These are phyloP conservation scores for Campaea margaritaria DNA, from an alignment of 2,888 invertebrate genomes.

Conservation along the genomic window DNA sequence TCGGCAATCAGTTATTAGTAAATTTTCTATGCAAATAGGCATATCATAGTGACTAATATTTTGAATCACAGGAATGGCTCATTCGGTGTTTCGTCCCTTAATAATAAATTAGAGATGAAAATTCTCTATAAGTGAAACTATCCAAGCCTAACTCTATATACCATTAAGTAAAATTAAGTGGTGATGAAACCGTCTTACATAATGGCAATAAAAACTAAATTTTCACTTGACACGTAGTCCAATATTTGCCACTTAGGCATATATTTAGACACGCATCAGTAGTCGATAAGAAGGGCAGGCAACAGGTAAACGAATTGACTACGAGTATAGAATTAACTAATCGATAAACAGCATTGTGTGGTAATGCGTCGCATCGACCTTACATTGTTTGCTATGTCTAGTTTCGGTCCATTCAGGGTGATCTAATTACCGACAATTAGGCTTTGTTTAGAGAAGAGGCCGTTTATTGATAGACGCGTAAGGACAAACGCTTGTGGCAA, in stretches of 20 bases:
- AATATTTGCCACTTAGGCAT: conserved; percentile 10
- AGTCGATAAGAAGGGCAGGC: conserved; percentile 16
- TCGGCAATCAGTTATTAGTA: too few species aligned
- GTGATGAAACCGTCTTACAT: background rate
- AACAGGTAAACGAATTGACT: conserved; percentile 19
- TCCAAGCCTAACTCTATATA: too few species aligned
- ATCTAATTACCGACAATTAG: conserved; percentile 22
- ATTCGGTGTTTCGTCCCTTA: too few species aligned
- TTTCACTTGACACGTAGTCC: conserved; percentile 6
- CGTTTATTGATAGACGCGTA: conserved; percentile 22
- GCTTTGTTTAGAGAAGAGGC: conserved; percentile 19
- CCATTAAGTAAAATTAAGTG: too few species aligned
- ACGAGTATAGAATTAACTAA: conserved; percentile 2
- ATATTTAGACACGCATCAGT: conserved; percentile 14
- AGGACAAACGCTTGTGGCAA: conserved; percentile 5
- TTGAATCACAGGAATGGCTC: too few species aligned
- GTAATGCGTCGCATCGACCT: conserved; percentile 17
- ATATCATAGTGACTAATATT: too few species aligned
- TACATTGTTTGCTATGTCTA: conserved; percentile 25
- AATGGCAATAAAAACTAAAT: background rate
- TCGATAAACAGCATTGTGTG: conserved; percentile 7
- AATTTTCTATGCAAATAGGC: too few species aligned
- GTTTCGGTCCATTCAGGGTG: conserved; percentile 13
- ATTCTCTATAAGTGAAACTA: too few species aligned
- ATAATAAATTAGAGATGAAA: too few species aligned